Conservation (phyloP, 2,113 vertebrate species). For the Neolamprologus brichardi region DNA sequence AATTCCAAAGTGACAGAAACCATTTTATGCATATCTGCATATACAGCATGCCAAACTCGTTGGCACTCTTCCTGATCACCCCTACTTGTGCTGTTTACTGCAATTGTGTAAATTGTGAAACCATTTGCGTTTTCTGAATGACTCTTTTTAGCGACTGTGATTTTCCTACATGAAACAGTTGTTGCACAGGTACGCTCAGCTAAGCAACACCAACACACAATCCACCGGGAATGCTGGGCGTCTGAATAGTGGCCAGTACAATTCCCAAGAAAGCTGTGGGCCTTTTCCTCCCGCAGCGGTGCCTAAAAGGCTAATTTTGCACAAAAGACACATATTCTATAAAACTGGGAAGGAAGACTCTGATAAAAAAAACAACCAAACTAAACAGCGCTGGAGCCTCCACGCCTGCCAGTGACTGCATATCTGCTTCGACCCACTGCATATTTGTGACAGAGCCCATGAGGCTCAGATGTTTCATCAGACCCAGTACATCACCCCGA, state of each 20-base stretch:
- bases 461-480: constrained; percentile 7
- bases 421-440: background rate
- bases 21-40: constrained; percentile 46
- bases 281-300: background rate
- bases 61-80: constrained; percentile 4
- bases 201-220: constrained; percentile 8
- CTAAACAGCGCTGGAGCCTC: background rate
- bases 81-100: background rate
- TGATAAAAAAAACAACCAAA: background rate
- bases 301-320: background rate
- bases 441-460: constrained; percentile 36
- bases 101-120: constrained; percentile 10
- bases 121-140: constrained; percentile 13
- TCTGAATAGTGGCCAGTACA: constrained; percentile 1
- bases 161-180: constrained; percentile 15
- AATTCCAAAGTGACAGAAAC: constrained; percentile 52
- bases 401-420: background rate
- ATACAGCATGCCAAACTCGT: constrained; percentile 13
- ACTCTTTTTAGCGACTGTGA: background rate
- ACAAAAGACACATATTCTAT: background rate
- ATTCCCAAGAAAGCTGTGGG: constrained; percentile 16
- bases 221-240: constrained; percentile 14
- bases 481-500: background rate
- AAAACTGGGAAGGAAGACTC: background rate
- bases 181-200: constrained; percentile 5